phyloP scores from a whole-genome alignment of 2,113 vertebrate genomes.

The Poeciliopsis occidentalis region DNA sequence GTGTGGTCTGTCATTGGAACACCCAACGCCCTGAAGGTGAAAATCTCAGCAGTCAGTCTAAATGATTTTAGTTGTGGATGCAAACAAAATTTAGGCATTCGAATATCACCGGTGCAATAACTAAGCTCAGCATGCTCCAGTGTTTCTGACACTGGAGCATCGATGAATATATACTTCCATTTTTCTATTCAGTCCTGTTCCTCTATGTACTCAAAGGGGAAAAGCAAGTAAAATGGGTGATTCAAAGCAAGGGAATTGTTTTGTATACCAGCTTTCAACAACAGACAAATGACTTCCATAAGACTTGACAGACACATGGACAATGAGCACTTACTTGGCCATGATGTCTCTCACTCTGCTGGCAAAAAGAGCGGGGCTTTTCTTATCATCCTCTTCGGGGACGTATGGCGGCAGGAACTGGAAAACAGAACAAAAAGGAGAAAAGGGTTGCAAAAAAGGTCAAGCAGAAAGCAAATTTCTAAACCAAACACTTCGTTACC shows the following conservation, averaged over 20 bases:
- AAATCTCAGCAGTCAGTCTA: neutral
- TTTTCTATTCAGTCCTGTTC: neutral
- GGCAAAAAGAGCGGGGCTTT: slow-evolving; percentile 84
- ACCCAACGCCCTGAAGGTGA: slow-evolving; percentile 81
- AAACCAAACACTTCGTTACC: slow-evolving; percentile 75
- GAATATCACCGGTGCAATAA: neutral
- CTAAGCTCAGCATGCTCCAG: neutral
- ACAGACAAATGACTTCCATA: slow-evolving; percentile 5
- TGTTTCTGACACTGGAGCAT: neutral
- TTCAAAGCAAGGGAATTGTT: neutral
- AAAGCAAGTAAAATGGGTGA: neutral
- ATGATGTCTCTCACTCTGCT: slow-evolving; percentile 86
- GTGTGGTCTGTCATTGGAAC: slow-evolving; percentile 95
- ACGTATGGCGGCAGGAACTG: slow-evolving; percentile 91
- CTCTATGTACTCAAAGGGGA: neutral
- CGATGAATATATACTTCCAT: neutral
- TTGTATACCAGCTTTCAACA: neutral
- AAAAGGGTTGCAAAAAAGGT: slow-evolving; percentile 6
- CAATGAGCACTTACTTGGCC: slow-evolving; percentile 83
- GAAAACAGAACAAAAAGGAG: slow-evolving; percentile 35
- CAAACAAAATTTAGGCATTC: neutral
- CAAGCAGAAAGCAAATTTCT: neutral
- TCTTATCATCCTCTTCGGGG: slow-evolving; percentile 90
- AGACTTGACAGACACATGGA: neutral
- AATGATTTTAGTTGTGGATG: neutral